Percentiles rank a stretch among this genome's conserved stretches.
Evolutionary conservation across 2,888 invertebrate genomes (phyloP).

Genomic region (Trichacis sp.): DNA sequence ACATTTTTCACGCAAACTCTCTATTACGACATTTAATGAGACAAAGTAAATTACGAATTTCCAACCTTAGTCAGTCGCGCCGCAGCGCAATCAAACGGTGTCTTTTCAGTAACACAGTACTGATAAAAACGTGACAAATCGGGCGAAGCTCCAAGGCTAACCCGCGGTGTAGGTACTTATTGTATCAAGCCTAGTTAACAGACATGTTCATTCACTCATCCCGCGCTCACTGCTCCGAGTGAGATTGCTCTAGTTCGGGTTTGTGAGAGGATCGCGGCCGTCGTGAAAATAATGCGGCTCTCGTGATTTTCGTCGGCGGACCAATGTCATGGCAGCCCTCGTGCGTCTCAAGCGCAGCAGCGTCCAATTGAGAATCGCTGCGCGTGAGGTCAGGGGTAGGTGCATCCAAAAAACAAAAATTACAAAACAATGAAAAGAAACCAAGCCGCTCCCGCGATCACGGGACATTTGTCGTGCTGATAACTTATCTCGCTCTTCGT

Average conservation of each 20-base stretch:
- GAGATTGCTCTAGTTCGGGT: constrained; percentile 46
- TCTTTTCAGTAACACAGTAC: constrained; percentile 19
- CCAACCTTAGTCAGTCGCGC: too few species aligned
- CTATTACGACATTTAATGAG: too few species aligned
- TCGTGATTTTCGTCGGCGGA: neutral
- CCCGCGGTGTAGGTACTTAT: constrained; percentile 66
- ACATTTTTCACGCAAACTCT: too few species aligned
- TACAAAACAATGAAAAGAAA: neutral
- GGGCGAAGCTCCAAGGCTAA: constrained; percentile 62
- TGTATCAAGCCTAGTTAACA: constrained; percentile 69
- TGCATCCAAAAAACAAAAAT: neutral
- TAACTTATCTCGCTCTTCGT: neutral
- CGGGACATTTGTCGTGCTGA: neutral
- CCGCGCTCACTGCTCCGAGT: constrained; percentile 42
- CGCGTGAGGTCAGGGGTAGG: constrained; percentile 72
- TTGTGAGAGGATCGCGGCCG: constrained; percentile 9
- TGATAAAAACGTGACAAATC: constrained; percentile 44
- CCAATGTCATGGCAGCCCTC: constrained; percentile 60
- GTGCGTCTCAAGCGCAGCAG: constrained; percentile 71
- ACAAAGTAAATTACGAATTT: too few species aligned
- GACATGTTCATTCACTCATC: constrained; percentile 58
- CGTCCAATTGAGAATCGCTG: constrained; percentile 72
- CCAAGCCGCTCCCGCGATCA: neutral
- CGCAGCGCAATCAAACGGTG: too few species aligned
- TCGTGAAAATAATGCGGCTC: constrained; percentile 29